Evolutionary conservation across 2,888 invertebrate species (phyloP).

Genomic region (Torymus texanus): DNA sequence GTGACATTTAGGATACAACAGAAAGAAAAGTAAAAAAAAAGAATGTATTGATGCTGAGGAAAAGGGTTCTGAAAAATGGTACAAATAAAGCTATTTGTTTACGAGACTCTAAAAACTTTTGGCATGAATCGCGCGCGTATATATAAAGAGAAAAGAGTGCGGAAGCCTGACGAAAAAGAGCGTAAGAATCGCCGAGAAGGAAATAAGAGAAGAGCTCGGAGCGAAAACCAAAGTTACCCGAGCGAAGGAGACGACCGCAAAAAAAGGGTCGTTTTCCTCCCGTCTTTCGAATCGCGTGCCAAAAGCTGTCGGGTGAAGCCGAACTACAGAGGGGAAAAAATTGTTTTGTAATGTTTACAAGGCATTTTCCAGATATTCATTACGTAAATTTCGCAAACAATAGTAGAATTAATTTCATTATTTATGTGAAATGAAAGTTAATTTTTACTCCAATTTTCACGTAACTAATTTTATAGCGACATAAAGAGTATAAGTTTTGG

Average conservation of each 20-base stretch:
- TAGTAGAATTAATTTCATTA: no score
- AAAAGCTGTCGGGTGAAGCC: constrained; percentile 59
- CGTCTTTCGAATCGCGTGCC: constrained; percentile 54
- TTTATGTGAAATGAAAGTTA: no score
- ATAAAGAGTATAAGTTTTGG: no score
- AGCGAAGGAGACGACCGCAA: constrained; percentile 61
- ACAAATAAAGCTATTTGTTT: no score
- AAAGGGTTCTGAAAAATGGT: no score
- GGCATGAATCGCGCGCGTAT: neutral
- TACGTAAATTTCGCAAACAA: no score
- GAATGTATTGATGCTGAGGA: neutral
- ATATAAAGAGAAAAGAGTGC: neutral
- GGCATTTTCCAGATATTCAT: no score
- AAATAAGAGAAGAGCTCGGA: constrained; percentile 50
- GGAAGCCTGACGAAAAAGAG: constrained; percentile 37
- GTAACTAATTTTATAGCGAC: no score
- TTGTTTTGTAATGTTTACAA: neutral
- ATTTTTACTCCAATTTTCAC: no score
- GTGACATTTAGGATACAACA: no score
- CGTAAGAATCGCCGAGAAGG: constrained; percentile 49
- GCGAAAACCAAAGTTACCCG: constrained; percentile 59
- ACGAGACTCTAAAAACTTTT: neutral
- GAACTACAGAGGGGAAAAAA: neutral
- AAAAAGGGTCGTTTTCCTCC: constrained; percentile 57
- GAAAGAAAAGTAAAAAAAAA: no score